phyloP scores from a whole-genome alignment of 1,140 invertebrate genomes.

The Achatina immaculata region DNA sequence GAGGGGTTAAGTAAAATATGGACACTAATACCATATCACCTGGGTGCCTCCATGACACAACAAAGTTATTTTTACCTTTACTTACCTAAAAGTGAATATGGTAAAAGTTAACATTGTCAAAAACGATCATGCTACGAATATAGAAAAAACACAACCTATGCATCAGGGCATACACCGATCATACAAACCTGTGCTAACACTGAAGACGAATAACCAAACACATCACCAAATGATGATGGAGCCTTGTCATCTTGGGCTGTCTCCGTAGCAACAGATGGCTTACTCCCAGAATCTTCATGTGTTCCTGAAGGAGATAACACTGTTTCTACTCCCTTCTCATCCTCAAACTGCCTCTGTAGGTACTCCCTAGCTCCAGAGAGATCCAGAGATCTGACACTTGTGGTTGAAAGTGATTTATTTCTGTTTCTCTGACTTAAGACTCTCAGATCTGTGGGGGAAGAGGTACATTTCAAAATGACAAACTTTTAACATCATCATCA shows the following conservation, averaged over 20 bases:
- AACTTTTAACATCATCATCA: too few relatives aligned
- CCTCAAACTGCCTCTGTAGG: conserved; percentile 62
- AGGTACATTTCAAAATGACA: too few relatives aligned
- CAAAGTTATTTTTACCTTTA: too few relatives aligned
- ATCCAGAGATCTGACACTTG: conserved; percentile 19
- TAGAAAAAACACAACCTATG: too few relatives aligned
- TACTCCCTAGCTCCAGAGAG: conserved; percentile 58
- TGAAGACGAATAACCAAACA: background rate
- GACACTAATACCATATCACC: too few relatives aligned
- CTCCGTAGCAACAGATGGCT: background rate
- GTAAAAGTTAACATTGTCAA: too few relatives aligned
- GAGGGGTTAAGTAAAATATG: too few relatives aligned
- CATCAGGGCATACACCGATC: too few relatives aligned
- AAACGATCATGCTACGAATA: too few relatives aligned
- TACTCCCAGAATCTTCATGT: background rate
- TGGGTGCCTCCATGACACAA: too few relatives aligned
- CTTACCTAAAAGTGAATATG: too few relatives aligned
- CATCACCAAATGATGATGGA: background rate
- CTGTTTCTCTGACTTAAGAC: background rate
- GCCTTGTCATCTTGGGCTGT: background rate
- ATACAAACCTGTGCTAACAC: background rate
- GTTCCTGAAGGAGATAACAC: background rate
- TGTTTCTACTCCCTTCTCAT: conserved; percentile 32
- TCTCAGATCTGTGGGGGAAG: too few relatives aligned
- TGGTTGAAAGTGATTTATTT: background rate